phyloP scores from a whole-genome alignment of 2,113 vertebrate species.

The Triplophysa tibetana region DNA sequence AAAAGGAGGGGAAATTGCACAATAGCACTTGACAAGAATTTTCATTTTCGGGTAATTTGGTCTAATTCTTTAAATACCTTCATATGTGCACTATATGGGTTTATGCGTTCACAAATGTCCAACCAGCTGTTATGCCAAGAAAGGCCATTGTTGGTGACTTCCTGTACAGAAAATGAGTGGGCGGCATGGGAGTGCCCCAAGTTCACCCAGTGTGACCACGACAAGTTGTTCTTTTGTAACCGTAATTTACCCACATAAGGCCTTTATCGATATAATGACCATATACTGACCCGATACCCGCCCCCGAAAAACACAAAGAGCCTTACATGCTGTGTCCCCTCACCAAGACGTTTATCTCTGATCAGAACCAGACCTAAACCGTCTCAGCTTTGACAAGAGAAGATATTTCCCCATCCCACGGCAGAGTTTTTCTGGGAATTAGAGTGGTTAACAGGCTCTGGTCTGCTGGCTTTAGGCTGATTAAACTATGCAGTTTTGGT shows the following conservation, averaged over 20 bases:
- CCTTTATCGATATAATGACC: constrained; percentile 50
- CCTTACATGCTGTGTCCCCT: constrained; percentile 5
- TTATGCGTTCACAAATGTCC: constrained; percentile 7
- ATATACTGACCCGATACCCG: constrained; percentile 20
- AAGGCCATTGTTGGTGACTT: constrained; percentile 48
- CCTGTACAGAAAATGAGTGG: constrained; percentile 49
- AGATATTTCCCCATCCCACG: constrained; percentile 23
- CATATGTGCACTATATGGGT: neutral
- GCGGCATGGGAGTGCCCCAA: constrained; percentile 31
- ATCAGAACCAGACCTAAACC: constrained; percentile 19
- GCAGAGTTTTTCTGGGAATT: constrained; percentile 25
- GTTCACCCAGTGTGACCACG: constrained; percentile 35
- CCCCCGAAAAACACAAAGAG: constrained; percentile 24
- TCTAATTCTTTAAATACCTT: too few relatives aligned
- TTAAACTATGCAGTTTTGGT: constrained; percentile 19
- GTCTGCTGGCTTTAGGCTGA: constrained; percentile 23
- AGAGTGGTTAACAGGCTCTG: constrained; percentile 20
- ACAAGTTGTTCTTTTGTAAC: constrained; percentile 45
- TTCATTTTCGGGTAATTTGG: too few relatives aligned
- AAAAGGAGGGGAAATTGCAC: too few relatives aligned
- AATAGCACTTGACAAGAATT: too few relatives aligned
- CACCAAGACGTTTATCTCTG: constrained; percentile 32
- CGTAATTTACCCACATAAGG: constrained; percentile 40
- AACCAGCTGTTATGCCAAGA: constrained; percentile 48
- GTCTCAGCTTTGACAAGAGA: constrained; percentile 7